Evolutionary conservation across 2,797 vertebrate species (phyloP).

Genomic region (Gallinago solitaria): DNA sequence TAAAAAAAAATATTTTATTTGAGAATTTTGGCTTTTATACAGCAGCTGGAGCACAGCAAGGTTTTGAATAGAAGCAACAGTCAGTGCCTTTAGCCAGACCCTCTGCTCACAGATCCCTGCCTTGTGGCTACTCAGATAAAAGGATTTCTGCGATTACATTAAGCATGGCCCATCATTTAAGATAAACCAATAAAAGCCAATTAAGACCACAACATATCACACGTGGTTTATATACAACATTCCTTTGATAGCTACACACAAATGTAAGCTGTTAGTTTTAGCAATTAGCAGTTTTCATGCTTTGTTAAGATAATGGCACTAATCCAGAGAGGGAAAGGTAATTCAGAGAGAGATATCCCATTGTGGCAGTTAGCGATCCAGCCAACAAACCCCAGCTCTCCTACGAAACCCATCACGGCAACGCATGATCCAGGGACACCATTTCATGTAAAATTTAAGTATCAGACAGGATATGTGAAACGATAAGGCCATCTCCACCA

Average conservation of each 20-base stretch:
- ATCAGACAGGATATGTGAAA: neutral
- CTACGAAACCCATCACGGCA: neutral
- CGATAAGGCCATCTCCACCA: neutral
- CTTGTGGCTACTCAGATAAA: neutral
- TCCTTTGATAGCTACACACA: neutral
- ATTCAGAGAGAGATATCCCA: neutral
- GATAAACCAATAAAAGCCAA: constrained; percentile 20
- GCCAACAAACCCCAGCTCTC: neutral
- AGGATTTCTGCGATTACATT: neutral
- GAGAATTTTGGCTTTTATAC: neutral
- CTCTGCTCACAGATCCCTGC: neutral
- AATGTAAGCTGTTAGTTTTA: neutral
- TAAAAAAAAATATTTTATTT: neutral
- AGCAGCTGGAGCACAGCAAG: neutral
- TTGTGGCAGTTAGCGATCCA: neutral
- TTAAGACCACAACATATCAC: neutral
- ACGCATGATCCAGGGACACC: neutral
- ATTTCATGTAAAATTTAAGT: neutral
- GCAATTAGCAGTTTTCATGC: neutral
- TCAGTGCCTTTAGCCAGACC: neutral
- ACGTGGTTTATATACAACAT: neutral
- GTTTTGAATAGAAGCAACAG: neutral
- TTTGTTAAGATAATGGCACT: constrained; percentile 5
- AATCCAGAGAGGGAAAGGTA: neutral
- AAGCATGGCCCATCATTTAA: neutral